Percentiles rank a stretch among this genome's conserved stretches.
Evolutionary conservation across 2,113 vertebrate genomes (phyloP).

Genomic region (Trogon melanurus): DNA sequence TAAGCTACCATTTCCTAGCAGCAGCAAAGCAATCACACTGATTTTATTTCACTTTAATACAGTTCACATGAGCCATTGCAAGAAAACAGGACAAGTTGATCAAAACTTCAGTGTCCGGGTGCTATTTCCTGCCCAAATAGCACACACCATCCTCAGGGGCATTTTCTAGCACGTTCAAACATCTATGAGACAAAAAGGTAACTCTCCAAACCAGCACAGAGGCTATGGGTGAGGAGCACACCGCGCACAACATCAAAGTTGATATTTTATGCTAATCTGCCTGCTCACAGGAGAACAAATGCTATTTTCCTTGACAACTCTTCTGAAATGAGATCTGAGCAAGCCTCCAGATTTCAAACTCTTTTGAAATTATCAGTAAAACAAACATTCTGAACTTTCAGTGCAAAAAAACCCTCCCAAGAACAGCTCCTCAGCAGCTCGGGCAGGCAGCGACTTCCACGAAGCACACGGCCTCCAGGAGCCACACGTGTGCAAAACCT

Average conservation of each 20-base stretch:
- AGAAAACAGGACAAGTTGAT: background rate
- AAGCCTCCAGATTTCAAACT: background rate
- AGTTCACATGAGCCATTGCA: background rate
- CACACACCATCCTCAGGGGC: background rate
- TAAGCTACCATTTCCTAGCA: background rate
- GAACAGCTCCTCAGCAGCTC: background rate
- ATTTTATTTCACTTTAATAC: background rate
- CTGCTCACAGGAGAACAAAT: background rate
- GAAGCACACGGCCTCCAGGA: background rate
- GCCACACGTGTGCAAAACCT: background rate
- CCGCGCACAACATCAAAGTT: background rate
- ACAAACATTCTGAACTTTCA: background rate
- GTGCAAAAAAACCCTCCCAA: background rate
- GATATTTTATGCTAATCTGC: background rate
- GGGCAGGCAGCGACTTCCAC: background rate
- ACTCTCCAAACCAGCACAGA: background rate
- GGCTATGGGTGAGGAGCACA: background rate
- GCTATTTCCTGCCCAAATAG: background rate
- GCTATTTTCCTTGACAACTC: conserved; percentile 26
- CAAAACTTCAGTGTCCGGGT: background rate
- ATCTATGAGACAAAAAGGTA: background rate
- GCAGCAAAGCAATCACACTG: background rate
- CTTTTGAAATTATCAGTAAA: conserved; percentile 2
- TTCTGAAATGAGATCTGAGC: conserved; percentile 46
- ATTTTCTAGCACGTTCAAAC: background rate